Conservation (phyloP, 2,113 vertebrate species). For the Macrotis lagotis region DNA sequence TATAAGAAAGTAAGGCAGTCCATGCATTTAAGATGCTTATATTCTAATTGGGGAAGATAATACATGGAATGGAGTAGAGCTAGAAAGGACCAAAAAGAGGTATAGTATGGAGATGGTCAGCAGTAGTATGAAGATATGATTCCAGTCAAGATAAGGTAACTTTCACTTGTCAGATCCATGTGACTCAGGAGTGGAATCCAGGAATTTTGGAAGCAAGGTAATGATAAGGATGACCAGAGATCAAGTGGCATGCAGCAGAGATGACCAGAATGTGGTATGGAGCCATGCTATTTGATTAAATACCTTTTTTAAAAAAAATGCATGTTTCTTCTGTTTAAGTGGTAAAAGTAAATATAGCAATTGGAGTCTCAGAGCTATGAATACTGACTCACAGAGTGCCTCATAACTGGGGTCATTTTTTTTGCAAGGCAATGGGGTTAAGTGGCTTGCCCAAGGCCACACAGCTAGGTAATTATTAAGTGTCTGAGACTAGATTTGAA, state of each 20-base stretch:
- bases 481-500: too few relatives aligned
- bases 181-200: background rate
- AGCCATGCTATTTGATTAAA: background rate
- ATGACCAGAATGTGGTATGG: background rate
- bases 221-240: background rate
- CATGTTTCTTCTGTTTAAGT: background rate
- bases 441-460: too few relatives aligned
- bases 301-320: background rate
- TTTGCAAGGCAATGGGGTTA: too few relatives aligned
- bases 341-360: background rate
- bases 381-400: background rate
- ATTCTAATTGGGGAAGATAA: background rate
- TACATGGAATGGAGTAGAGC: background rate
- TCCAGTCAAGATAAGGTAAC: background rate
- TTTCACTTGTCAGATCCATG: background rate
- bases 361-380: too few relatives aligned
- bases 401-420: too few relatives aligned
- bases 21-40: background rate
- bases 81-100: background rate
- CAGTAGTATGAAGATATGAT: background rate
- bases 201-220: background rate
- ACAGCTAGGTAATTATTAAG: too few relatives aligned
- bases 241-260: background rate
- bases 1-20: background rate
- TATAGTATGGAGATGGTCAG: background rate